Percentiles rank a stretch among this genome's conserved stretches.
Conservation (phyloP, 2,888 invertebrate genomes). For the Stenolophus ochropezus region DNA sequence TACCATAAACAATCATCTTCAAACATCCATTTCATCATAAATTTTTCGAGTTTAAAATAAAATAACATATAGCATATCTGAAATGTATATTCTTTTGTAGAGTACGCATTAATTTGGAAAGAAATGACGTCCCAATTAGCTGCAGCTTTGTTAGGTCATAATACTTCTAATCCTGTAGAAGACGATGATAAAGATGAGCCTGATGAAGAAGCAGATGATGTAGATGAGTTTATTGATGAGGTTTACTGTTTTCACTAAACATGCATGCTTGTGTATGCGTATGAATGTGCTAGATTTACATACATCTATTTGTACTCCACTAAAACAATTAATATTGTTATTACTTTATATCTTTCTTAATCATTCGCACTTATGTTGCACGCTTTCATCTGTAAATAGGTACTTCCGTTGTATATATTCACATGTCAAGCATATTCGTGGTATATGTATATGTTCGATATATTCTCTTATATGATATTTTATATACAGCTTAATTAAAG, state of each 20-base stretch:
- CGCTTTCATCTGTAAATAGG: background rate
- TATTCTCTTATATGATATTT: background rate
- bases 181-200: slow-evolving; percentile 74
- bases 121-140: slow-evolving; percentile 73
- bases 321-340: background rate
- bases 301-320: background rate
- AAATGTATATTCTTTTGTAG: background rate
- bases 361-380: background rate
- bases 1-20: background rate
- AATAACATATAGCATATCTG: background rate
- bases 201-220: slow-evolving; percentile 75
- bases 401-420: background rate
- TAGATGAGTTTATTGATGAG: slow-evolving; percentile 77
- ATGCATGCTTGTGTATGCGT: slow-evolving; percentile 56
- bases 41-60: background rate
- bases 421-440: background rate
- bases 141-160: slow-evolving; percentile 72
- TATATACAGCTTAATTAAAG: too few relatives aligned
- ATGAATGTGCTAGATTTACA: slow-evolving; percentile 1
- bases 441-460: slow-evolving; percentile 4
- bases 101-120: background rate
- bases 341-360: background rate
- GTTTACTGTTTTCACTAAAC: slow-evolving; percentile 67
- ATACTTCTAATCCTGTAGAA: slow-evolving; percentile 67
- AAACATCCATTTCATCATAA: background rate